Evolutionary conservation across 1,140 invertebrate genomes (phyloP).

Genomic region (Sinonovacula constricta): DNA sequence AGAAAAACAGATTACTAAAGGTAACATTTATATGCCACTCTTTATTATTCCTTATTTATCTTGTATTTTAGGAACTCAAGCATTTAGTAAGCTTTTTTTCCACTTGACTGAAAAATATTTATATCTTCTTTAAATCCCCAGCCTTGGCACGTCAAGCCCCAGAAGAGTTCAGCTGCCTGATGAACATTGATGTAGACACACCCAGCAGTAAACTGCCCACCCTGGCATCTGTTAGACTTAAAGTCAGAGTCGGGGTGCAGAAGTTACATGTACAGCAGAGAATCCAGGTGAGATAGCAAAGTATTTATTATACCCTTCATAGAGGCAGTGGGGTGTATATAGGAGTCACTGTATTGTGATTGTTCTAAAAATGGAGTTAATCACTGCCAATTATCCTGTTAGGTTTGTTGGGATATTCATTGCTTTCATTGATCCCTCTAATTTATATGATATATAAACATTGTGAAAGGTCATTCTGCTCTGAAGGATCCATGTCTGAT

Average conservation of each 20-base stretch:
- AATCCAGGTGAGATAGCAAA: conserved; percentile 28
- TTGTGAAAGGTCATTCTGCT: no score
- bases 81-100: no score
- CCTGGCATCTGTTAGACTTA: conserved; percentile 14
- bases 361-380: no score
- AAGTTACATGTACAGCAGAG: conserved; percentile 45
- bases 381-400: no score
- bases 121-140: background rate
- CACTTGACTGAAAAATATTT: background rate
- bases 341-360: no score
- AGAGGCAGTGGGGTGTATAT: no score
- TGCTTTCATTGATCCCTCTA: no score
- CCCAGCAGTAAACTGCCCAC: conserved; percentile 25
- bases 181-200: conserved; percentile 46
- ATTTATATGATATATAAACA: no score
- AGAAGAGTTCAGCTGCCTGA: conserved; percentile 29
- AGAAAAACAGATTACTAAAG: conserved; percentile 45
- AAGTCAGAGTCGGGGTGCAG: conserved; percentile 28
- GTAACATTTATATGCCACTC: conserved; percentile 2
- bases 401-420: no score
- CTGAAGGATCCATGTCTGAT: no score
- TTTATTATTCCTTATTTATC: background rate
- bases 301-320: no score
- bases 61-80: no score
- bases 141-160: conserved; percentile 26